These are phyloP conservation scores for Myripristis murdjan DNA, from an alignment of 2,797 vertebrate species.

Conservation along the genomic window DNA sequence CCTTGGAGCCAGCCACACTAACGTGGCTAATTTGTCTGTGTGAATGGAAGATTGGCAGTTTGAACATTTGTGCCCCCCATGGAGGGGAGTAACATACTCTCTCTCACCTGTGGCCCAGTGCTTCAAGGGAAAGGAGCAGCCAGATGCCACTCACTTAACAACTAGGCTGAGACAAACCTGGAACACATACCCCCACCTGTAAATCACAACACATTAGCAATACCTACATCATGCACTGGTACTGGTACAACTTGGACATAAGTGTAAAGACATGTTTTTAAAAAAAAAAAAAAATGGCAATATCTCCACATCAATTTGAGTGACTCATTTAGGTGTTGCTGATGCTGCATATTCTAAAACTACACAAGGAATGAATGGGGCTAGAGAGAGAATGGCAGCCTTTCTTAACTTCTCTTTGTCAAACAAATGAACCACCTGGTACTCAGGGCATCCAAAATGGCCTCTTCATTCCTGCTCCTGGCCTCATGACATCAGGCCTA, in stretches of 20 bases:
- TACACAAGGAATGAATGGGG: constrained; percentile 28
- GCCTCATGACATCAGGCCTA: constrained; percentile 70
- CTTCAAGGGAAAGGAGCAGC: constrained; percentile 17
- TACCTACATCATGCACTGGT: background rate
- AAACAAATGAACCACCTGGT: constrained; percentile 70
- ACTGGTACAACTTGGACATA: constrained; percentile 6
- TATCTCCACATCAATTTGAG: constrained; percentile 13
- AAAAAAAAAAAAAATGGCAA: constrained; percentile 25
- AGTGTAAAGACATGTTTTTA: constrained; percentile 23
- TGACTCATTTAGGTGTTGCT: constrained; percentile 9
- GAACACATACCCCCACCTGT: background rate
- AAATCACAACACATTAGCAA: constrained; percentile 4
- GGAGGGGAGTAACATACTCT: constrained; percentile 41
- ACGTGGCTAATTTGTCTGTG: constrained; percentile 67
- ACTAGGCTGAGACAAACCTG: constrained; percentile 16
- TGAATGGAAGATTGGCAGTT: constrained; percentile 51
- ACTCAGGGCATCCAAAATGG: constrained; percentile 33
- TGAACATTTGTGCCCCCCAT: constrained; percentile 51
- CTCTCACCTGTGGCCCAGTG: constrained; percentile 18
- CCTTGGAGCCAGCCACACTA: constrained; percentile 61
- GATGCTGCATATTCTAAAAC: constrained; percentile 27
- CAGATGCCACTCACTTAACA: constrained; percentile 38
- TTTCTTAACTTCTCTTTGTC: constrained; percentile 40
- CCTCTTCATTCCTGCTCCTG: constrained; percentile 41
- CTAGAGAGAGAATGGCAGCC: background rate